These are phyloP conservation scores for Lymantria dispar DNA, from an alignment of 2,888 invertebrate genomes.

Conservation along the genomic window DNA sequence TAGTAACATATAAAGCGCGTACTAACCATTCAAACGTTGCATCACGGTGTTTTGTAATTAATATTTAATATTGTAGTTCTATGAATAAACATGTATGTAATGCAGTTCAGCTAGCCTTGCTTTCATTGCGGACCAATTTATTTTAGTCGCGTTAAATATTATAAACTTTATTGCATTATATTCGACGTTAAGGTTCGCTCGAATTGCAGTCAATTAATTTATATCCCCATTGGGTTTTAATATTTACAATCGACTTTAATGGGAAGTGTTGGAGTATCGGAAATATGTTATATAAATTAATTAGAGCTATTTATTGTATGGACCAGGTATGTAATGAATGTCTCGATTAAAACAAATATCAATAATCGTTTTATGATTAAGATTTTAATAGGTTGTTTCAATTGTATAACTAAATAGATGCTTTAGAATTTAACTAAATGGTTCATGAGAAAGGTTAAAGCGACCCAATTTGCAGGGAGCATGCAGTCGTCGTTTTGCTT, in stretches of 20 bases:
- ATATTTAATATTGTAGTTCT: conserved; percentile 20
- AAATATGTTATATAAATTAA: no score
- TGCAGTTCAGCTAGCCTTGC: conserved; percentile 37
- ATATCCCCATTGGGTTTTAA: no score
- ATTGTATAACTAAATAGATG: no score
- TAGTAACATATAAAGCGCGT: conserved; percentile 20
- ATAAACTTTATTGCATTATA: conserved; percentile 23
- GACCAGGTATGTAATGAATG: background rate
- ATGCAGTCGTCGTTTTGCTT: conserved; percentile 40
- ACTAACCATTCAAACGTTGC: conserved; percentile 31
- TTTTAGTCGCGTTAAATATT: conserved; percentile 31
- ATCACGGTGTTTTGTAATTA: conserved; percentile 37
- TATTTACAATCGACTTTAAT: no score
- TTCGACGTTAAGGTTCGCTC: conserved; percentile 24
- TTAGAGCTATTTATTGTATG: no score
- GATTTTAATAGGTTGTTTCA: no score
- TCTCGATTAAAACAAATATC: conserved; percentile 28
- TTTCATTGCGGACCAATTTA: conserved; percentile 39
- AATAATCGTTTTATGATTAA: no score
- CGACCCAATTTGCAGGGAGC: conserved; percentile 39
- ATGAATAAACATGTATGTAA: conserved; percentile 36
- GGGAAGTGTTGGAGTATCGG: no score
- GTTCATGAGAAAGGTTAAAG: conserved; percentile 30
- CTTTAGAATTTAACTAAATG: conserved; percentile 25
- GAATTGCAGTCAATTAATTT: conserved; percentile 3